Evolutionary conservation across 2,797 vertebrate genomes (phyloP).

Genomic region (Phoeniculus purpureus): DNA sequence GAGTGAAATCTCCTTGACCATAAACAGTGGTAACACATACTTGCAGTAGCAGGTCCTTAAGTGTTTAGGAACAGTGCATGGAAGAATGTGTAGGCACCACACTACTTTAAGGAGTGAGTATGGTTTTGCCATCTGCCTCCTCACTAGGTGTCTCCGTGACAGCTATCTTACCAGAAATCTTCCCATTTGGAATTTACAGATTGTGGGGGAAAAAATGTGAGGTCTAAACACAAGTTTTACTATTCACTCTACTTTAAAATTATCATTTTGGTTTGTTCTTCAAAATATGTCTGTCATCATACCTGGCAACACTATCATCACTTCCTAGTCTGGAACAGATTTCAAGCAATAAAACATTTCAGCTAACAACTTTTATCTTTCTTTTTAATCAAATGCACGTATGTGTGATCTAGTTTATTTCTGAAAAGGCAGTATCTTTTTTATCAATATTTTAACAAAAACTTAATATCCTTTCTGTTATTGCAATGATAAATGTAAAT

Average conservation of each 20-base stretch:
- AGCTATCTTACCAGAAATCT: neutral
- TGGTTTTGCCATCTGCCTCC: neutral
- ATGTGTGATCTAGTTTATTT: neutral
- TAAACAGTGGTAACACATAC: neutral
- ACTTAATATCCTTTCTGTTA: neutral
- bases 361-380: neutral
- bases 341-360: neutral
- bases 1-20: neutral
- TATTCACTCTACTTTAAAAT: neutral
- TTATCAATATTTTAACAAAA: neutral
- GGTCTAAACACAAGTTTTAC: neutral
- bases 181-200: neutral
- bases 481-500: neutral
- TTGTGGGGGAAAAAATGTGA: fast-evolving
- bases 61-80: neutral
- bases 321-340: neutral
- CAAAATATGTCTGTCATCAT: neutral
- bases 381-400: neutral
- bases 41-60: neutral
- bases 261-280: neutral
- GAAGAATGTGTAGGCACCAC: neutral
- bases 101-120: neutral
- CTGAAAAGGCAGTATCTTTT: neutral
- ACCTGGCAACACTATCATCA: neutral
- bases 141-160: neutral